Base-by-base conservation (phyloP, 1,140 invertebrate genomes). In the Eupeodes corollae region DNA sequence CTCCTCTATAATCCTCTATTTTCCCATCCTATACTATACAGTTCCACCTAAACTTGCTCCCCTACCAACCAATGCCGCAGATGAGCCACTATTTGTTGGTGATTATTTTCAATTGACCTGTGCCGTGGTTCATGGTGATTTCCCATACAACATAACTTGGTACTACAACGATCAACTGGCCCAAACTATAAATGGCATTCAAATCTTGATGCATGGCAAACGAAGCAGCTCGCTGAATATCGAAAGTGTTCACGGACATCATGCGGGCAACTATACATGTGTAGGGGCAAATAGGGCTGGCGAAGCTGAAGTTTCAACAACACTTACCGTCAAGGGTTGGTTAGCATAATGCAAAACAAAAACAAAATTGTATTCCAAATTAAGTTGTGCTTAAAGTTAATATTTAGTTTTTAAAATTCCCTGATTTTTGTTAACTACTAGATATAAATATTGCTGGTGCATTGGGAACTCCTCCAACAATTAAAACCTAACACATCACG, bases 281-380 rank as follows among this genome's bases (percentile, higher is more conserved):
- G 75, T 77, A 49, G 85, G 82, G 18, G 75, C 75, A 58, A 88
- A 93, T 70, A 69, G 72, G 51, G 89, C 87, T 49, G 91, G 91
- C 55, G 71, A 73, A 42, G 74, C 77, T 46, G 70, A 63, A 47
- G 71, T 73, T 58, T 73, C 71, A 49, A 72, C 75, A 19, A 56
- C 67, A 31, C 70, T 79, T 48, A 73, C 70, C 51, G 74, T 79
- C 15, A 78, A 77, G 61, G 76, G 76, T 79, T 62, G 56, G 57
- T 68, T 48, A n/a, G 34, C 49, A 11, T 5, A n/a, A 14, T 37
- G 10, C 3, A 37, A 37, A 37, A 14, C 3, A 26, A 26, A 26
- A 26, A 26, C 21, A 26, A 26, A 26, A 26, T 26, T 26, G 21
- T 26, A 26, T 26, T 37, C 15, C 3, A 37, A 14, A 14, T 37